Conservation (phyloP, 2,888 invertebrate species). For the Gisinianus flammeolus region DNA sequence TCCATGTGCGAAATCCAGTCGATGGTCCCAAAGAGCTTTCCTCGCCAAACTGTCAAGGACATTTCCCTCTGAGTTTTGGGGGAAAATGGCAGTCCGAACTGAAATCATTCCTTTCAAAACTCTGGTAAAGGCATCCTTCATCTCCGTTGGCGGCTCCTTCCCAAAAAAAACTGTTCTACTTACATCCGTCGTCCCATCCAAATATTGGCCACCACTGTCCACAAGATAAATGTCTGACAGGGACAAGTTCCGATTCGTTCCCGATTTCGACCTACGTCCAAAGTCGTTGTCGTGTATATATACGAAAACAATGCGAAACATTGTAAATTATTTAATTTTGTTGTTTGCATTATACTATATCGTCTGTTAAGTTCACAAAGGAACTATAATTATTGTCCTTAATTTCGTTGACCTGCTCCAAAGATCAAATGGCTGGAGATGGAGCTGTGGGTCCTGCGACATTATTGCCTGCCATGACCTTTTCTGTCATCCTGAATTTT, state of each 20-base stretch:
- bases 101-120: constrained; percentile 88
- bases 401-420: too few relatives aligned
- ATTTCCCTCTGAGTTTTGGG: constrained; percentile 69
- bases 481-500: too few relatives aligned
- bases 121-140: constrained; percentile 83
- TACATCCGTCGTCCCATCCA: constrained; percentile 62
- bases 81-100: constrained; percentile 77
- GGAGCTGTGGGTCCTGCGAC: too few relatives aligned
- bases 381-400: too few relatives aligned
- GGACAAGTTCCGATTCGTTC: constrained; percentile 73
- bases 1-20: constrained; percentile 90
- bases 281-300: too few relatives aligned
- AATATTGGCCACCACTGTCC: constrained; percentile 89
- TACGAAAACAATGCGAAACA: too few relatives aligned
- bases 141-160: constrained; percentile 71
- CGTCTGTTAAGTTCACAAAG: too few relatives aligned
- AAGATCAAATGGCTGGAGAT: too few relatives aligned
- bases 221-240: constrained; percentile 81
- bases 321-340: too few relatives aligned
- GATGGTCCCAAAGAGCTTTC: constrained; percentile 81
- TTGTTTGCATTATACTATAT: too few relatives aligned
- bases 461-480: too few relatives aligned
- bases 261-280: constrained; percentile 73
- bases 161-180: constrained; percentile 90
- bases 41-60: constrained; percentile 66